Evolutionary conservation across 2,888 invertebrate genomes (phyloP).

Genomic region (Diarsia mendica): DNA sequence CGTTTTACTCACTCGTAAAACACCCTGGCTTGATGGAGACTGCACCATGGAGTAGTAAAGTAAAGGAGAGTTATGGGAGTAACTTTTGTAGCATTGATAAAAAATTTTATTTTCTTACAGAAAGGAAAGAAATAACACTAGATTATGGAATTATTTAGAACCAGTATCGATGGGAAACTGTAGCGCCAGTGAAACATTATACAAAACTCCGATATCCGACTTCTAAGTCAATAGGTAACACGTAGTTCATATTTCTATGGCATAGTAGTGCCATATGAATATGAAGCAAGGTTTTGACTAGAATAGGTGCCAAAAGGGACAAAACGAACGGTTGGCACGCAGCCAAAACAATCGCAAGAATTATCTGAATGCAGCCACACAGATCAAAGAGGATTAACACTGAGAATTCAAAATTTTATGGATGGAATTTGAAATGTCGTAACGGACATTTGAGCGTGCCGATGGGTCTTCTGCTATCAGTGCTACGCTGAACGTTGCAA

Average conservation of each 20-base stretch:
- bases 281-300: neutral
- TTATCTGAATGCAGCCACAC: slow-evolving; percentile 17
- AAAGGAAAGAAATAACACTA: neutral
- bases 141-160: neutral
- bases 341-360: slow-evolving; percentile 25
- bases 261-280: neutral
- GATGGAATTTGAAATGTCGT: neutral
- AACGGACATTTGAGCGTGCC: neutral
- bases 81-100: neutral
- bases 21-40: slow-evolving; percentile 24
- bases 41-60: slow-evolving; percentile 1
- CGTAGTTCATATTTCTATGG: neutral
- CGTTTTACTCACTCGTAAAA: slow-evolving; percentile 58
- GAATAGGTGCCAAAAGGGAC: slow-evolving; percentile 19
- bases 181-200: neutral
- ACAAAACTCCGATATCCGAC: neutral
- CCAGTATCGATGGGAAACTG: neutral
- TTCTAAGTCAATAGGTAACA: neutral
- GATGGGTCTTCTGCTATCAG: neutral
- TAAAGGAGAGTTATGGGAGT: slow-evolving; percentile 13
- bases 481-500: too few species aligned
- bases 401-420: neutral
- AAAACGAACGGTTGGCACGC: slow-evolving; percentile 12
- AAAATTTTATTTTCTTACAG: neutral
- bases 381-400: slow-evolving; percentile 5